Conservation (phyloP, 2,888 invertebrate species). For the Kuschelorhynchus macadamiae region DNA sequence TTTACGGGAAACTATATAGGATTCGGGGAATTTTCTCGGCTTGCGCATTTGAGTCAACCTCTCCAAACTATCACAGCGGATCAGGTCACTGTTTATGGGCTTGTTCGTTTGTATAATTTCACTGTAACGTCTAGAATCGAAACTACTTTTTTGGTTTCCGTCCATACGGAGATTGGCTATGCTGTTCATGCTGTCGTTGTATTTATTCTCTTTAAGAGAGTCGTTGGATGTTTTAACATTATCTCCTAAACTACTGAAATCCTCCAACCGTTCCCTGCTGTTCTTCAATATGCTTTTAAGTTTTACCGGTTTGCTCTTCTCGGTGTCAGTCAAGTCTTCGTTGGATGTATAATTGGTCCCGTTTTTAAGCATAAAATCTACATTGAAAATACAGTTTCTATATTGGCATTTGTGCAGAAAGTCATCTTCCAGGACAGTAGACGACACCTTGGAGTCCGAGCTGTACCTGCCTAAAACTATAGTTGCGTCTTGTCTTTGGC, state of each 20-base stretch:
- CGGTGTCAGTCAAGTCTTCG: slow-evolving; percentile 7
- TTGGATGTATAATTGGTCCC: slow-evolving; percentile 68
- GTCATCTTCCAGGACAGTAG: slow-evolving; percentile 54
- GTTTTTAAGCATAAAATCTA: slow-evolving; percentile 66
- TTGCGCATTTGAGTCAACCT: slow-evolving; percentile 59
- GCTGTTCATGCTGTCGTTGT: slow-evolving; percentile 58
- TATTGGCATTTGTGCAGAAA: slow-evolving; percentile 67
- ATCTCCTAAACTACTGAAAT: slow-evolving; percentile 55
- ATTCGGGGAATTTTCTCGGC: slow-evolving; percentile 68
- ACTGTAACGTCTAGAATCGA: slow-evolving; percentile 68
- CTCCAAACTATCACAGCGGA: slow-evolving; percentile 68
- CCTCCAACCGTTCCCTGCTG: slow-evolving; percentile 57
- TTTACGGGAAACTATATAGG: slow-evolving; percentile 66
- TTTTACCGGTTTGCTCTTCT: slow-evolving; percentile 49
- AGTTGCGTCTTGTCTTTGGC: not conserved
- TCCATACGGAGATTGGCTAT: slow-evolving; percentile 56
- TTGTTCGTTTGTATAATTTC: slow-evolving; percentile 70
- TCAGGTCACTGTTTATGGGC: slow-evolving; percentile 68
- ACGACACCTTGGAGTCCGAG: slow-evolving; percentile 51
- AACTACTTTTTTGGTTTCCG: slow-evolving; percentile 55
- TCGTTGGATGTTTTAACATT: slow-evolving; percentile 18
- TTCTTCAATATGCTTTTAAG: slow-evolving; percentile 63
- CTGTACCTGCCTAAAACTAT: slow-evolving; percentile 52
- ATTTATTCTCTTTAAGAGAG: slow-evolving; percentile 47
- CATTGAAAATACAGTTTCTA: slow-evolving; percentile 68